phyloP scores from a whole-genome alignment of 2,888 invertebrate species.

The Drosophila gaucha region DNA sequence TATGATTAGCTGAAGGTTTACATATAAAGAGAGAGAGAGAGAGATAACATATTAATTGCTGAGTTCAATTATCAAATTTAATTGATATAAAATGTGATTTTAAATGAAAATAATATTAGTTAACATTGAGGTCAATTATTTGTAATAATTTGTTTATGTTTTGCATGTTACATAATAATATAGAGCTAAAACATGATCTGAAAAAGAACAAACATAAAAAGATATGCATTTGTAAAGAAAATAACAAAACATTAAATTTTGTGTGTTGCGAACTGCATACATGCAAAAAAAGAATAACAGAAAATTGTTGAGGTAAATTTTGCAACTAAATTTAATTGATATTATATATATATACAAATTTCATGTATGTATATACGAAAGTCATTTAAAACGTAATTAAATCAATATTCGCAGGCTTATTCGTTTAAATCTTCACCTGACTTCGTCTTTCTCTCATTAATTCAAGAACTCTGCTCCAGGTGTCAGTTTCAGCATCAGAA shows the following conservation, averaged over 20 bases:
- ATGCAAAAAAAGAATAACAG: neutral
- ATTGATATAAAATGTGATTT: neutral
- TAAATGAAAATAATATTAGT: neutral
- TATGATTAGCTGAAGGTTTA: no score
- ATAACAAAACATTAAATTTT: no score
- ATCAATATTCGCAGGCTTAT: neutral
- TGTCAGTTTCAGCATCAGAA: constrained; percentile 41
- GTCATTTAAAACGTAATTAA: constrained; percentile 1
- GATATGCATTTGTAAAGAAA: no score
- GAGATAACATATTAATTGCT: no score
- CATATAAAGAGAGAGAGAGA: no score
- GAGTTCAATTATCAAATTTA: neutral
- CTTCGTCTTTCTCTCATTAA: neutral
- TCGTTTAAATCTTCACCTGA: neutral
- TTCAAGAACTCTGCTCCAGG: constrained; percentile 11
- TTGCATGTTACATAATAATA: neutral
- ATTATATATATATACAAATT: no score
- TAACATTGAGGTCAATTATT: neutral
- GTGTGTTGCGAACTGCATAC: no score
- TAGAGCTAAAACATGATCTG: neutral
- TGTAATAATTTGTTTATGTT: neutral
- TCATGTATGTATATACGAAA: no score
- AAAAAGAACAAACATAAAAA: no score
- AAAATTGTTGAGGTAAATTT: neutral
- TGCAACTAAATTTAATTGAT: neutral